phyloP scores from a whole-genome alignment of 2,888 invertebrate species.

The Amaurobius ferox region DNA sequence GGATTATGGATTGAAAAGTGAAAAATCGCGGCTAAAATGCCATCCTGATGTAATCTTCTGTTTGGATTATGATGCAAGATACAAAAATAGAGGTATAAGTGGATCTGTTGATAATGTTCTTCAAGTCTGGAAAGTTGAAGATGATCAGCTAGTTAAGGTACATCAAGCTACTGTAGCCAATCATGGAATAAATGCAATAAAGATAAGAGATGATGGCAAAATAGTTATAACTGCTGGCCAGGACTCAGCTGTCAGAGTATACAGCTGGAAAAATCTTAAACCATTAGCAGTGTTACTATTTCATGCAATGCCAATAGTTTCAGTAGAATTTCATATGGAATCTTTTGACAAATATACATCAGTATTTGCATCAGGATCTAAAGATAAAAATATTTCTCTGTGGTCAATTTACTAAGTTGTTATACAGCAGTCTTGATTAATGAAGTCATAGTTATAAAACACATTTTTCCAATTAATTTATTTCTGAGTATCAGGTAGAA shows the following conservation, averaged over 20 bases:
- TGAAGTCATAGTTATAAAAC: too few relatives aligned
- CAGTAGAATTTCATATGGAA: constrained; percentile 56
- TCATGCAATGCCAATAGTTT: constrained; percentile 70
- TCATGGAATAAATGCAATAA: constrained; percentile 71
- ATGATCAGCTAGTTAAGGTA: constrained; percentile 12
- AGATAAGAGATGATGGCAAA: constrained; percentile 73
- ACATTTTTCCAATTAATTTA: too few relatives aligned
- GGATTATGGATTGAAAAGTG: constrained; percentile 20
- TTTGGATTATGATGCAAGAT: constrained; percentile 60
- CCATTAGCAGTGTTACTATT: constrained; percentile 73
- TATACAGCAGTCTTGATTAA: too few relatives aligned
- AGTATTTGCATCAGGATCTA: constrained; percentile 68
- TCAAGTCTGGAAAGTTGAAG: constrained; percentile 45
- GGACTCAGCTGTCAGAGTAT: constrained; percentile 74
- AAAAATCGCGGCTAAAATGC: constrained; percentile 38
- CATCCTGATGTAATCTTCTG: constrained; percentile 59
- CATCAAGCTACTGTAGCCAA: constrained; percentile 58
- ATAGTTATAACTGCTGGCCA: constrained; percentile 73
- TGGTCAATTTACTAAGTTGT: constrained; percentile 60
- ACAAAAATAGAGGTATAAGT: constrained; percentile 57
- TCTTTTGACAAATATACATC: constrained; percentile 36
- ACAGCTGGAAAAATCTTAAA: constrained; percentile 73
- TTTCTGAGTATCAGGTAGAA: too few relatives aligned
- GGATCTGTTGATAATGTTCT: constrained; percentile 63
- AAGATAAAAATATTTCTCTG: constrained; percentile 60